Conservation (phyloP, 64 coral and sea anemone species). For the Porites lutea region DNA sequence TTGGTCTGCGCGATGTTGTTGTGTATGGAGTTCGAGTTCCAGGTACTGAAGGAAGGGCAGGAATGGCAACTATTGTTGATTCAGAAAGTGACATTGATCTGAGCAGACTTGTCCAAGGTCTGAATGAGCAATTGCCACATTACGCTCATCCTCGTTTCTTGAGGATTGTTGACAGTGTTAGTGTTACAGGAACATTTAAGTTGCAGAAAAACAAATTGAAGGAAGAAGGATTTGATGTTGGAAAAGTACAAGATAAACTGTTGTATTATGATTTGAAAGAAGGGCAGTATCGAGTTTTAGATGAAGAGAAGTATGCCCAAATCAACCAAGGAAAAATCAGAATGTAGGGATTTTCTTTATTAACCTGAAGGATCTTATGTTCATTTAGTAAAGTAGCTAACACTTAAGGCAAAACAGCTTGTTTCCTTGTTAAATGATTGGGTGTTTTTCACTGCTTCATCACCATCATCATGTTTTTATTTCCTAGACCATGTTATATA, state of each 20-base stretch:
- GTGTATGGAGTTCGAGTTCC: slow-evolving; percentile 90
- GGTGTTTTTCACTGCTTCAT: too few species aligned
- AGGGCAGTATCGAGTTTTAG: slow-evolving; percentile 57
- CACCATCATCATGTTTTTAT: too few species aligned
- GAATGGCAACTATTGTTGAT: slow-evolving; percentile 84
- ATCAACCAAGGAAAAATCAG: slow-evolving; percentile 61
- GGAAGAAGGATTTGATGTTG: slow-evolving; percentile 82
- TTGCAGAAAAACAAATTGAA: slow-evolving; percentile 85
- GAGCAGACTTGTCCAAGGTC: slow-evolving; percentile 7
- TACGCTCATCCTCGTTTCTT: slow-evolving; percentile 85
- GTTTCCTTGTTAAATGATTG: too few species aligned
- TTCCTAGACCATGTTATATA: too few species aligned
- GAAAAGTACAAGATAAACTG: slow-evolving; percentile 64
- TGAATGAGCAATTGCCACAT: slow-evolving; percentile 61
- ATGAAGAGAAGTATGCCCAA: slow-evolving; percentile 66
- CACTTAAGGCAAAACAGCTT: too few species aligned
- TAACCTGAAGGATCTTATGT: too few species aligned
- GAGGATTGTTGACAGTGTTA: slow-evolving; percentile 64
- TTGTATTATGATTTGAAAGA: slow-evolving; percentile 70
- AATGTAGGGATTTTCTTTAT: slow-evolving; percentile 18
- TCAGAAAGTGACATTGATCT: slow-evolving; percentile 65
- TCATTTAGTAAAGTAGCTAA: too few species aligned
- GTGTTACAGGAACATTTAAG: slow-evolving; percentile 90
- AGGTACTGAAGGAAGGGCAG: slow-evolving; percentile 79
- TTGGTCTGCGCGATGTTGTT: slow-evolving; percentile 78